Evolutionary conservation across 2,888 invertebrate species (phyloP), one percentile per base, ranked within the genome.

Genomic region (Hetaerina titia): DNA sequence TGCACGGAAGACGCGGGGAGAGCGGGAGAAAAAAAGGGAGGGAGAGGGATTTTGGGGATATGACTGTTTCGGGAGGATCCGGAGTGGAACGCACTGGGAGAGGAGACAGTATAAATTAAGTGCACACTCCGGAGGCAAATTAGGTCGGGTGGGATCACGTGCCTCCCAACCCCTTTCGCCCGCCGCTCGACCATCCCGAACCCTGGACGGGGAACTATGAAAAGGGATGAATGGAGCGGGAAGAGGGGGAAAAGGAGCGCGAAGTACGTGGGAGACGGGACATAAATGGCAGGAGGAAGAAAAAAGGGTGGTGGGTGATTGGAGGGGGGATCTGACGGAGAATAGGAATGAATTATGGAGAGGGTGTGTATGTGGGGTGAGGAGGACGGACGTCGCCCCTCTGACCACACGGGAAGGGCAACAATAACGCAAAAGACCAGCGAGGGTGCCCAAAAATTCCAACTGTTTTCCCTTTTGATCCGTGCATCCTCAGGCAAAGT

Each of bases 61-160:
- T 45, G 45, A 88, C 19, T n/a, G 31, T 9, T 19, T 45, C 0
- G 88, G 15, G 88, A 56, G 58, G n/a, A 58, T 7, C 57, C 57
- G 45, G 45, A 45, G 45, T 45, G 1, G 45, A 45, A 45, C 56
- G 11, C 31, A 45, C 63, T 63, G 90, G 90, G 22, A 57, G 22
- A 22, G 19, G n/a, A 69, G 15, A 22, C 11, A 22, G 92, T n/a
- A 74, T 56, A 92, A 92, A 92, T 92, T 92, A 74, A 92, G 69
- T 57, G 81, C 81, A 92, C 69, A 69, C 92, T 31, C 31, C 57
- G 56, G 74, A 45, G 56, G 69, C 92, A 92, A 92, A 92, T 92
- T 92, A 92, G 92, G 69, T 92, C 56, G 92, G 92, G 92, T 57
- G 92, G 92, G n/a, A 92, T 92, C 92, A 92, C 69, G 69, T 69